These are phyloP conservation scores for Sturnus vulgaris DNA, from an alignment of 2,113 vertebrate genomes.

Conservation along the genomic window DNA sequence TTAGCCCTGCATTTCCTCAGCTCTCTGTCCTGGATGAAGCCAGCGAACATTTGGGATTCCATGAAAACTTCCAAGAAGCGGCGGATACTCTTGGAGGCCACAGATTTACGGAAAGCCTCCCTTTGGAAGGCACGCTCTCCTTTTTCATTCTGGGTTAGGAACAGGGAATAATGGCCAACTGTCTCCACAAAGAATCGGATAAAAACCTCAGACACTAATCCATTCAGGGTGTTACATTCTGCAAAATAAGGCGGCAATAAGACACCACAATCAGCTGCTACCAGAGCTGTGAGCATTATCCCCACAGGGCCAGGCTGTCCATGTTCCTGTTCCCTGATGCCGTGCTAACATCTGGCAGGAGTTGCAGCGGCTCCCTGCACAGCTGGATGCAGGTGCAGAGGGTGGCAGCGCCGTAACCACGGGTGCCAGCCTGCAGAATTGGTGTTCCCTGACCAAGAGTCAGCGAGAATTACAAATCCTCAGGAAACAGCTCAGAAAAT, in stretches of 20 bases:
- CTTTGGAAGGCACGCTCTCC: constrained; percentile 92
- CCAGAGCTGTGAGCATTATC: background rate
- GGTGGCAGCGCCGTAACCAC: background rate
- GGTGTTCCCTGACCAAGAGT: background rate
- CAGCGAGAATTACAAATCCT: background rate
- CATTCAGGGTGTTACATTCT: constrained; percentile 95
- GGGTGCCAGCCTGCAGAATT: background rate
- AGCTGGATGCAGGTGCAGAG: background rate
- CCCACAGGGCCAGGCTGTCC: background rate
- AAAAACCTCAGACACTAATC: constrained; percentile 96
- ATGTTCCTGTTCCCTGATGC: background rate
- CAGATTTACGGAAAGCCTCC: constrained; percentile 96
- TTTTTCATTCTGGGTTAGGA: constrained; percentile 91
- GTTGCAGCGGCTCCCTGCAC: background rate
- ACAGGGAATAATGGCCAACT: constrained; percentile 95
- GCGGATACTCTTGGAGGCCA: constrained; percentile 96
- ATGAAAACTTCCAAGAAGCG: constrained; percentile 98
- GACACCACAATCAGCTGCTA: constrained; percentile 23
- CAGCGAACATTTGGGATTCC: constrained; percentile 99
- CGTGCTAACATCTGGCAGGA: background rate
- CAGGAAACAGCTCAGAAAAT: background rate
- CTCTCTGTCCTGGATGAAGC: constrained; percentile 98
- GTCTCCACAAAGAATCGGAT: constrained; percentile 99
- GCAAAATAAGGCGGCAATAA: constrained; percentile 60
- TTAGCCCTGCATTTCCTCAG: constrained; percentile 93